Base-by-base conservation (phyloP, 2,888 invertebrate genomes). In the Nezara viridula region DNA sequence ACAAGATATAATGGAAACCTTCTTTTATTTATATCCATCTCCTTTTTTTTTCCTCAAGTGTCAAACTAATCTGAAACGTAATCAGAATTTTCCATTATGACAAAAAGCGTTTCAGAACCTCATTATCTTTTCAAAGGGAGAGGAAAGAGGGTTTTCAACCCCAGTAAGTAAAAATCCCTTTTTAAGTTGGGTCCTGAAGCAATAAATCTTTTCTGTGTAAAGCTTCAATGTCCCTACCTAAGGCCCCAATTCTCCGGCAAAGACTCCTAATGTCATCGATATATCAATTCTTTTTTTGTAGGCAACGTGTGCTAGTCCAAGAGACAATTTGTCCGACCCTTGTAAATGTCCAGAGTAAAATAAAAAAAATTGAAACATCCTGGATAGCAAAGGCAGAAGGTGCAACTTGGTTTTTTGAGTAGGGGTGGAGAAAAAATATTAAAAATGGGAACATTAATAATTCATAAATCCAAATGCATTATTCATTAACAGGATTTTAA, bases 101-200 rank as follows among this genome's bases (percentile, higher is more conserved):
- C 66, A 73, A 37, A 73, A 73, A 73, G 66, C 66, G 37, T 73
- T 73, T 73, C 19, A 37, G 66, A 73, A 73, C 37, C 66, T 73
- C 66, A 73, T 73, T 73, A 73, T 73, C 66, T 73, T 73, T 73
- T 32, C 37, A 73, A 73, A 73, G 37, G 37, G 32, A 73, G 21
- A 73, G 66, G 37, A 73, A 73, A 73, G 66, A 21, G n/a, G 66
- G 66, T 37, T 73, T 73, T 73, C 66, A 73, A 16, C 66, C 66
- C 66, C 66, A 73, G 66, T 73, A 73, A 73, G 66, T 73, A 73
- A 73, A 73, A 73, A 73, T 73, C 37, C 66, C 66, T 73, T 73
- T 73, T 21, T 73, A 73, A 73, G 66, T 73, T 37, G 66, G 66
- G 37, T 37, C 16, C 66, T 37, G 66, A 9, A 37, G 66, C 66